Evolutionary conservation across 2,113 vertebrate species (phyloP).

Genomic region (Glareola pratincola): DNA sequence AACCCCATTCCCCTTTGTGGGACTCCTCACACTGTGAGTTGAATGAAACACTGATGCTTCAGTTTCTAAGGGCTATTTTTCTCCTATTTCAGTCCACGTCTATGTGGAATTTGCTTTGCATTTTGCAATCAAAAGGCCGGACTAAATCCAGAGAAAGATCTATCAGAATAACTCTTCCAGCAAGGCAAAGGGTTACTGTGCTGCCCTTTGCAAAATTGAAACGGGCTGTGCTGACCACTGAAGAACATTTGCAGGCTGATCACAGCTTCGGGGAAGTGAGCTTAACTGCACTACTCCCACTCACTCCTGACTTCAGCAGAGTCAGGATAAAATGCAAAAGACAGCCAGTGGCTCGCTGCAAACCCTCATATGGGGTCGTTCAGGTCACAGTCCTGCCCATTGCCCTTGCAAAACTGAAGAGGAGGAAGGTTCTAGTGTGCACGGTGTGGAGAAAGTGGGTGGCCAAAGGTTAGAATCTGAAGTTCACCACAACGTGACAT

Average conservation of each 20-base stretch:
- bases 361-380: not conserved
- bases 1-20: not conserved
- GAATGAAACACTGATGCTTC: not conserved
- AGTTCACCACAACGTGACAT: accelerated
- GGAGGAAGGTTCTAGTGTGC: not conserved
- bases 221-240: not conserved
- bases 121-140: not conserved
- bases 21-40: not conserved
- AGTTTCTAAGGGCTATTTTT: not conserved
- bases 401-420: not conserved
- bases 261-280: not conserved
- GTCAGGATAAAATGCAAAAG: not conserved
- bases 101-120: not conserved
- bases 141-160: not conserved
- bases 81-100: not conserved
- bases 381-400: not conserved
- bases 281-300: not conserved
- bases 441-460: not conserved
- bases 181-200: not conserved
- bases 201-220: not conserved
- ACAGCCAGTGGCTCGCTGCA: accelerated
- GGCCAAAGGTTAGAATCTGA: not conserved
- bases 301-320: not conserved
- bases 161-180: not conserved
- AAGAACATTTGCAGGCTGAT: not conserved